A percentile compares a stretch with the other conserved stretches of the same genome.
phyloP scores from a whole-genome alignment of 2,888 invertebrate species.

The Urechis unicinctus region DNA sequence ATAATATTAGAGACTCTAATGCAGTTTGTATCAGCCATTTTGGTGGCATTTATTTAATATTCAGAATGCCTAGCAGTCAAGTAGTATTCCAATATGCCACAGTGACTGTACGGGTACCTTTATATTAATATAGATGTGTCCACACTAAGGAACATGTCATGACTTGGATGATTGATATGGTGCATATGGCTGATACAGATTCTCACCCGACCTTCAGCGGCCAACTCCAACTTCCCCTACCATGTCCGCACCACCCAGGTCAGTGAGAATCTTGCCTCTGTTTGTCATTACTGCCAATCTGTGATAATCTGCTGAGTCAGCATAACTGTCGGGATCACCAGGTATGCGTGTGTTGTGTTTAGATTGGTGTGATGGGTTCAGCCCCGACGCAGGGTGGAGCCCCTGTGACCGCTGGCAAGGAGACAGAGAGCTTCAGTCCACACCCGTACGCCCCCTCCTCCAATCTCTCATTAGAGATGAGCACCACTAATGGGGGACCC shows the following conservation, averaged over 20 bases:
- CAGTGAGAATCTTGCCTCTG: not conserved
- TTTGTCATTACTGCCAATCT: not conserved
- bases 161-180: too few species aligned
- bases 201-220: slow-evolving; percentile 75
- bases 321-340: too few species aligned
- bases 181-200: too few species aligned
- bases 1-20: too few species aligned
- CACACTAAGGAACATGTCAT: too few species aligned
- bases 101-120: too few species aligned
- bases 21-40: too few species aligned
- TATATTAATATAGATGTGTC: too few species aligned
- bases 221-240: slow-evolving; percentile 84
- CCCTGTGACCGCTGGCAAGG: slow-evolving; percentile 8
- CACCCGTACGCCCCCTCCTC: slow-evolving; percentile 12
- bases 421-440: slow-evolving; percentile 9
- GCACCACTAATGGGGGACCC: slow-evolving; percentile 2
- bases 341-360: not conserved
- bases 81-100: too few species aligned
- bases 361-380: slow-evolving; percentile 11
- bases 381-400: slow-evolving; percentile 3
- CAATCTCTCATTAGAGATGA: slow-evolving; percentile 5
- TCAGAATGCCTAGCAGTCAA: too few species aligned
- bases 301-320: not conserved
- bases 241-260: slow-evolving; percentile 79
- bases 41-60: too few species aligned